A percentile compares a stretch with the other conserved stretches of the same genome.
phyloP scores from a whole-genome alignment of 1,140 invertebrate genomes.

The Bilobella aurantiaca region DNA sequence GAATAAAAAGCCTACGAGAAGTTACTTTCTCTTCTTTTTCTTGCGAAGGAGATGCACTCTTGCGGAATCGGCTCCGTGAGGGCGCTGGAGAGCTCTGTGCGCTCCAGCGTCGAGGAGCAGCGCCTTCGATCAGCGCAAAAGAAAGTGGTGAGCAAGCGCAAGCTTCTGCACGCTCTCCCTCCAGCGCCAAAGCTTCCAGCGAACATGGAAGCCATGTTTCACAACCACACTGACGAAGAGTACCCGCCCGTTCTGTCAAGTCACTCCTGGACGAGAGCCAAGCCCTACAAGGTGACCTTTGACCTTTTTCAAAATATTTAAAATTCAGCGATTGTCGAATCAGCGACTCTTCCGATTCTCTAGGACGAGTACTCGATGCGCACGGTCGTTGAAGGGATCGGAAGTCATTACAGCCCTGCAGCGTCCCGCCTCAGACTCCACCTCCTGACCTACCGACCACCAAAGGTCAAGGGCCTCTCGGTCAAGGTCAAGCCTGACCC shows the following conservation, averaged over 20 bases:
- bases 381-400: conserved; percentile 55
- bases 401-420: conserved; percentile 48
- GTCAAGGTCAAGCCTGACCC: conserved; percentile 18
- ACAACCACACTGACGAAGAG: neutral
- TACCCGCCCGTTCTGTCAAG: conserved; percentile 47
- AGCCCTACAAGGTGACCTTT: conserved; percentile 43
- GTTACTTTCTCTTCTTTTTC: neutral
- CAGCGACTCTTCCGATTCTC: neutral
- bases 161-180: neutral
- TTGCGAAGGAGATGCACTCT: neutral
- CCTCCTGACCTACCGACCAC: conserved; percentile 38
- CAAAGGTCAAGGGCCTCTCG: neutral
- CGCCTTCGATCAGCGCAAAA: neutral
- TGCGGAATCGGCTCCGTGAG: neutral
- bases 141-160: neutral
- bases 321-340: neutral
- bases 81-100: neutral
- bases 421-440: conserved; percentile 45
- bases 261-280: conserved; percentile 48
- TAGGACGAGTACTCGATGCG: conserved; percentile 46
- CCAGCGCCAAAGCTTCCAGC: neutral
- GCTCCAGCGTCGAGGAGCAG: neutral
- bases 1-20: too few relatives aligned
- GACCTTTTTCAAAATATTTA: neutral
- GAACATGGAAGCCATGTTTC: neutral